These are phyloP conservation scores for Sinopyrophorus schimmeli DNA, from an alignment of 2,888 invertebrate genomes.

Conservation along the genomic window DNA sequence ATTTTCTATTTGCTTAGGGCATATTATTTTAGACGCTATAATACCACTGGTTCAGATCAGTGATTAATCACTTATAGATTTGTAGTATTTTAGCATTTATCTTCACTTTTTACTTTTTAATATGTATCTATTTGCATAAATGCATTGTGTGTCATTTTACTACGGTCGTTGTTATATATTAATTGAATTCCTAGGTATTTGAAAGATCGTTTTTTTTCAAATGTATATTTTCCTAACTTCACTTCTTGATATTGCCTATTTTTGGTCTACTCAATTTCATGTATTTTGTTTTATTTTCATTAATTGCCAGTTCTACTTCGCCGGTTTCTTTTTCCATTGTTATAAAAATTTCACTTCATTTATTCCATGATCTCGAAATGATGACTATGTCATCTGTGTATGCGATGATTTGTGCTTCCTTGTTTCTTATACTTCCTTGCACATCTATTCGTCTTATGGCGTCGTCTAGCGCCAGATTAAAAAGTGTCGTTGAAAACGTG, in stretches of 20 bases:
- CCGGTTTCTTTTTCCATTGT: neutral
- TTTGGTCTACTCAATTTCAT: constrained; percentile 2
- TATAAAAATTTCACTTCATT: constrained; percentile 3
- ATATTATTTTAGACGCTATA: too few relatives aligned
- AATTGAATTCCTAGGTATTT: too few relatives aligned
- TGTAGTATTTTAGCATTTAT: too few relatives aligned
- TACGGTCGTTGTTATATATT: too few relatives aligned
- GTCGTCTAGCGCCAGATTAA: constrained; percentile 7
- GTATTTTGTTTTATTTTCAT: constrained; percentile 11
- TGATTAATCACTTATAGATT: too few relatives aligned
- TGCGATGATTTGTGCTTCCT: neutral
- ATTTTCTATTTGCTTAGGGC: too few relatives aligned
- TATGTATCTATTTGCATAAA: too few relatives aligned
- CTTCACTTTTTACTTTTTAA: too few relatives aligned
- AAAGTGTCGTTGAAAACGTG: constrained; percentile 1
- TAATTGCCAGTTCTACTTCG: constrained; percentile 1
- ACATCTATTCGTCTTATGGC: constrained; percentile 5
- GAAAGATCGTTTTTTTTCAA: neutral
- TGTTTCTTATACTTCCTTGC: constrained; percentile 2
- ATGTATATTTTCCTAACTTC: constrained; percentile 3
- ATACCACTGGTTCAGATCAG: too few relatives aligned
- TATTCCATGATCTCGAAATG: constrained; percentile 7
- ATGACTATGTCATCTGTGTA: constrained; percentile 8
- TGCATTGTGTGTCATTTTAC: too few relatives aligned
- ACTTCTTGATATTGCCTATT: neutral